A percentile compares a stretch with the other conserved stretches of the same genome.
Conservation (phyloP, 2,888 invertebrate species). For the Dryococelus australis region DNA sequence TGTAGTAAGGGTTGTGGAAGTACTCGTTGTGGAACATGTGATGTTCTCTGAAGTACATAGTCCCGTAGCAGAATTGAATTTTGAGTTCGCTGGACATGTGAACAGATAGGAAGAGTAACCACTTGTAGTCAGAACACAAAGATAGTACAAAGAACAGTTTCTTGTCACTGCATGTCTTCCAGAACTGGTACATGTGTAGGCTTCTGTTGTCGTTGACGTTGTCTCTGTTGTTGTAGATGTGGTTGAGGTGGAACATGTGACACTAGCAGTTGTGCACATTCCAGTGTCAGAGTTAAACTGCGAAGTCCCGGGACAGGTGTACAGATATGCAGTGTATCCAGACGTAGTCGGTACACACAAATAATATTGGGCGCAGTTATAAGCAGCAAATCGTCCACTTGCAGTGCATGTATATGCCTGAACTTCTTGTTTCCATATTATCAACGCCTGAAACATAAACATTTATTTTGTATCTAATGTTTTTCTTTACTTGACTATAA, state of each 20-base stretch:
- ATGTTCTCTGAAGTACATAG: background rate
- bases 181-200: background rate
- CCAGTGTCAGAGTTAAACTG: slow-evolving; percentile 13
- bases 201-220: background rate
- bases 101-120: background rate
- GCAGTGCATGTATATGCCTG: background rate
- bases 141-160: background rate
- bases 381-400: background rate
- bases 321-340: slow-evolving; percentile 3
- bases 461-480: no score
- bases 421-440: background rate
- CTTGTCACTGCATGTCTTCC: background rate
- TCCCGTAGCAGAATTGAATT: background rate
- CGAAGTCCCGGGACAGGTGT: slow-evolving; percentile 13
- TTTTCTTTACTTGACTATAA: no score
- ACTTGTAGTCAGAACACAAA: background rate
- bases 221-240: background rate
- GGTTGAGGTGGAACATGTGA: background rate
- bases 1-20: background rate
- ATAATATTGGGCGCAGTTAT: background rate
- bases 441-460: background rate
- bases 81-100: background rate
- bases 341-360: background rate
- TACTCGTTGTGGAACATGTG: background rate
- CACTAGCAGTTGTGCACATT: background rate